Percentiles rank a stretch among this genome's conserved stretches.
These are phyloP conservation scores for Malurus alboscapulatus DNA, from an alignment of 2,113 vertebrate species.

Conservation along the genomic window DNA sequence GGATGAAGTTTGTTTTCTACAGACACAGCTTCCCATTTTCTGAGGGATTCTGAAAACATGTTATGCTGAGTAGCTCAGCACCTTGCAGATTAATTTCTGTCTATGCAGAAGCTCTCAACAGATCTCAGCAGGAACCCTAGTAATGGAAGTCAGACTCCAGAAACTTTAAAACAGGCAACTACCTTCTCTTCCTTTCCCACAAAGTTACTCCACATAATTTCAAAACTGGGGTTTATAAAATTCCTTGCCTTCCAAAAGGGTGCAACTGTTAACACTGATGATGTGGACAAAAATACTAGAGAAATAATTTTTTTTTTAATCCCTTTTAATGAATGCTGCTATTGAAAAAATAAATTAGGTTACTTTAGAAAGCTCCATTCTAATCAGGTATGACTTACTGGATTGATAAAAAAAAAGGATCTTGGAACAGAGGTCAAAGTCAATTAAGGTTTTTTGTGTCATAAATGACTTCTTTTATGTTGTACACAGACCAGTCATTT, in stretches of 20 bases:
- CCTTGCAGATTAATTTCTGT: not conserved
- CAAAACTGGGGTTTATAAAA: not conserved
- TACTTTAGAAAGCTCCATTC: not conserved
- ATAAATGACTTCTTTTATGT: conserved; percentile 54
- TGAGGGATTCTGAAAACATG: not conserved
- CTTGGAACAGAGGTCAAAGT: conserved; percentile 9
- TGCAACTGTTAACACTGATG: not conserved
- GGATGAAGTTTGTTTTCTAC: not conserved
- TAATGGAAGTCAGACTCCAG: not conserved
- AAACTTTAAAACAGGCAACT: not conserved
- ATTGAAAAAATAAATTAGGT: not conserved
- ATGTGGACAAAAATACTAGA: not conserved
- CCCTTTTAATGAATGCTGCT: not conserved
- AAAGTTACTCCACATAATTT: not conserved
- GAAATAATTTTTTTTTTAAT: not conserved
- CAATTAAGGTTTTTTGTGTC: conserved; percentile 8
- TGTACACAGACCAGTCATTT: conserved; percentile 20
- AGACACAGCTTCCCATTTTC: not conserved
- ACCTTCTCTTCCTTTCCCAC: not conserved
- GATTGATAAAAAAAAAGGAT: not conserved
- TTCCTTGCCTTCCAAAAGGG: not conserved
- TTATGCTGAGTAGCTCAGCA: not conserved
- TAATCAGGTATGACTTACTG: conserved; percentile 3
- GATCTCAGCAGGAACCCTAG: not conserved
- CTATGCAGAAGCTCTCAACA: not conserved